These are phyloP conservation scores for Okapia johnstoni DNA, from an alignment of 2,113 vertebrate species.

Conservation along the genomic window DNA sequence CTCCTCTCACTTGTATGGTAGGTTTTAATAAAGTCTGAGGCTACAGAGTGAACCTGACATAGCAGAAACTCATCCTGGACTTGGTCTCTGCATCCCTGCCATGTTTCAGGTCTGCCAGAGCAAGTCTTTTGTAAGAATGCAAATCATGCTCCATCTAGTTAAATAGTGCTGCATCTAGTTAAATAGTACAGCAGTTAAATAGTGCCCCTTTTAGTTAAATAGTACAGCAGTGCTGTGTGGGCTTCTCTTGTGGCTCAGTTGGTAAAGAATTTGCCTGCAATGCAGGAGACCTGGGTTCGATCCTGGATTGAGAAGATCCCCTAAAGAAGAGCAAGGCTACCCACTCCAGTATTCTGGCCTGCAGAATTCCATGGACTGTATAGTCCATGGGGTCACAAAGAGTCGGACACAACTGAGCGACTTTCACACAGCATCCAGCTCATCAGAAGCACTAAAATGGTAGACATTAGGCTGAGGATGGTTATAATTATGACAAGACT, in stretches of 20 bases:
- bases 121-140: not conserved
- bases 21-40: not conserved
- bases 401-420: fast-evolving
- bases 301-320: not conserved
- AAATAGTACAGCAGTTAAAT: not conserved
- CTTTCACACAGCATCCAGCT: not conserved
- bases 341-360: not conserved
- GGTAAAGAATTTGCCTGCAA: not conserved
- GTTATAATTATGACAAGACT: not conserved
- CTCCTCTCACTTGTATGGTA: not conserved
- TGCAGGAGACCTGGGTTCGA: not conserved
- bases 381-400: not conserved
- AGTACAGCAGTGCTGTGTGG: not conserved
- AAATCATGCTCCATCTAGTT: not conserved
- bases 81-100: not conserved
- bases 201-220: not conserved
- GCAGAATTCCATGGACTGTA: not conserved
- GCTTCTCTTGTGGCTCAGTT: not conserved
- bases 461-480: not conserved
- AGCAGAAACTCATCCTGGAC: not conserved
- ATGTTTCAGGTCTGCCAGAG: not conserved
- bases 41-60: not conserved
- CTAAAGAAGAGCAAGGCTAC: not conserved
- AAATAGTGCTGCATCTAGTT: not conserved
- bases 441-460: not conserved